Base-by-base conservation (phyloP, 2,113 vertebrate genomes). In the Echinops telfairi region DNA sequence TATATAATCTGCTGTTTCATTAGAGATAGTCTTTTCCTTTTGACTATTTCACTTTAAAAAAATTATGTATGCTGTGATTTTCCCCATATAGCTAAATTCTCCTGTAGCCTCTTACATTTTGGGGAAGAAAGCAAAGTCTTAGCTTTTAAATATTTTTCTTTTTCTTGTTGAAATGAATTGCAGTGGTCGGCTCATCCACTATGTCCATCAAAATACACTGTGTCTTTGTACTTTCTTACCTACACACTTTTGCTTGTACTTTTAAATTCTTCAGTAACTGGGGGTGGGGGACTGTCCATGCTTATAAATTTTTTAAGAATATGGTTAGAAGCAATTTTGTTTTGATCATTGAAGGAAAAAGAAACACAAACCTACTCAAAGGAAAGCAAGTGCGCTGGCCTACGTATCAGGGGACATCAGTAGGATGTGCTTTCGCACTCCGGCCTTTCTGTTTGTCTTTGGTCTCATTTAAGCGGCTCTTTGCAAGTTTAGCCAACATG, bases 191-290 rank as follows among this genome's bases (percentile, higher is more conserved):
- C 0, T 31, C 4, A 23, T 86, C 57, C 31, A 73, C 36, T 53
- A 53, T 60, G 36, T 5, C 14, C 3, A 47, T 86, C 23, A 22
- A 53, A 53, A 53, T 53, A 53, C 12, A 12, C 47, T 53, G 47
- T 53, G 47, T 11, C 47, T 29, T 93, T 91, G 62, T 75, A 43
- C 79, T 70, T 83, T 89, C 29, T 84, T 62, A 22, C 27, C 17
- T 12, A 62, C 17, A 43, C 0, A 25, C 16, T 80, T 68, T 89
- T 78, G 40, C 60, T 89, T 78, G 31, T 53, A 75, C 87, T 58
- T 66, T 91, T 94, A 53, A 82, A 33, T 60, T 93, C 11, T 83
- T 36, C 17, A 75, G 85, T 43, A 89, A n/a, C 79, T 68, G 82
- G 36, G 23, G 82, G 75, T 17, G 40, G 3, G 40, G 40, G 12